phyloP scores from a whole-genome alignment of 1,140 invertebrate species.

The Palaemon carinicauda region DNA sequence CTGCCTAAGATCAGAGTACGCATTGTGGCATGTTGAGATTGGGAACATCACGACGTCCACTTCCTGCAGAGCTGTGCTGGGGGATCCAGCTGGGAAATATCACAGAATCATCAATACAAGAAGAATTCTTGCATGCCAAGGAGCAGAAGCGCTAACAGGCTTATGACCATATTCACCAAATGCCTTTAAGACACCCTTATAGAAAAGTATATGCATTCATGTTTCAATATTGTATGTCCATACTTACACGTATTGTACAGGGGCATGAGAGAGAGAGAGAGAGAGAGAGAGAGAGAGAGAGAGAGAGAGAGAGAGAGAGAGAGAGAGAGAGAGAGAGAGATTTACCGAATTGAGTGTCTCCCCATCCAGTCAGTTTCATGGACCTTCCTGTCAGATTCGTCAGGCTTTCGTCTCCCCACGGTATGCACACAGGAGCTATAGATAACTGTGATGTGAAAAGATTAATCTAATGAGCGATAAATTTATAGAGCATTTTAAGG shows the following conservation, averaged over 20 bases:
- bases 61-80: conserved; percentile 7
- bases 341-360: background rate
- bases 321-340: background rate
- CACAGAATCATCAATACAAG: background rate
- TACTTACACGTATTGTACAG: too few relatives aligned
- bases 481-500: background rate
- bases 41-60: conserved; percentile 19
- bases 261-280: too few relatives aligned
- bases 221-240: too few relatives aligned
- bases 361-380: background rate
- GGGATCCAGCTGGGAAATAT: background rate
- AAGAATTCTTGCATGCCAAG: background rate
- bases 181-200: too few relatives aligned
- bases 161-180: too few relatives aligned
- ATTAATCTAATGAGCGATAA: background rate
- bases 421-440: background rate
- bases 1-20: background rate
- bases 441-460: background rate
- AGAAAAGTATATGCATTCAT: too few relatives aligned
- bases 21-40: background rate
- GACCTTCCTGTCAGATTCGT: background rate
- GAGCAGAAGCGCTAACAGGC: background rate
- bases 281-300: too few relatives aligned
- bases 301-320: background rate
- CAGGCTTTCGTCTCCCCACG: background rate